Base-by-base conservation (phyloP, 2,888 invertebrate genomes). In the Litoditis marina region DNA sequence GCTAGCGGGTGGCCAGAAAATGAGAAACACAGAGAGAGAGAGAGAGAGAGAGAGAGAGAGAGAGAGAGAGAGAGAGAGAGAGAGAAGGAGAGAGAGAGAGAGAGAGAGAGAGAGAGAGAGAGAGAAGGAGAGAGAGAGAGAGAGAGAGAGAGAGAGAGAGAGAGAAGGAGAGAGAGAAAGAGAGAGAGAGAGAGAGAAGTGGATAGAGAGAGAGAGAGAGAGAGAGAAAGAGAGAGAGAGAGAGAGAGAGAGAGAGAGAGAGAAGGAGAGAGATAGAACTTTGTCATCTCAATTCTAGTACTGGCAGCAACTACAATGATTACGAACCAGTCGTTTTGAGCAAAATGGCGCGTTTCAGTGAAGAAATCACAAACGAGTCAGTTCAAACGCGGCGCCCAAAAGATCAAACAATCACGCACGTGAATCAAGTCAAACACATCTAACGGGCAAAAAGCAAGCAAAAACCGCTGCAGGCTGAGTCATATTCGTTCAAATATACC, bases 21-120 rank as follows among this genome's bases (percentile, higher is more conserved):
- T n/a, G n/a, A 25, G 30, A 31, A 50, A 27, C 2, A 31, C 27
- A 31, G 50, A 50, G 50, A 31, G 31, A 27, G 50, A 54, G 54
- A 44, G 59, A 58, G 60, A 27, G 60, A 51, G 31, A 39, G 53
- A 28, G 32, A 27, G 61, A 56, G 60, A 54, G 60, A 58, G 64
- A 54, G 44, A 19, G 54, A 52, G 44, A 49, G 51, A 28, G 51
- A 36, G 28, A 28, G 56, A 32, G 25, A 46, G 30, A 50, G 22
- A 28, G 25, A 27, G 30, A 39, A 16, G 27, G 39, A 27, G 25
- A 19, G 54, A 42, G 42, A 16, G 11, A 16, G 39, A 11, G 11
- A 36, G 11, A 11, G 19, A 4, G n/a, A 6, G 44, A 44, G 44
- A n/a, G n/a, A n/a, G n/a, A n/a, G n/a, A 36, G 36, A 36, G 36